These are phyloP conservation scores for Plebejus anna DNA, from an alignment of 2,888 invertebrate species.

Conservation along the genomic window DNA sequence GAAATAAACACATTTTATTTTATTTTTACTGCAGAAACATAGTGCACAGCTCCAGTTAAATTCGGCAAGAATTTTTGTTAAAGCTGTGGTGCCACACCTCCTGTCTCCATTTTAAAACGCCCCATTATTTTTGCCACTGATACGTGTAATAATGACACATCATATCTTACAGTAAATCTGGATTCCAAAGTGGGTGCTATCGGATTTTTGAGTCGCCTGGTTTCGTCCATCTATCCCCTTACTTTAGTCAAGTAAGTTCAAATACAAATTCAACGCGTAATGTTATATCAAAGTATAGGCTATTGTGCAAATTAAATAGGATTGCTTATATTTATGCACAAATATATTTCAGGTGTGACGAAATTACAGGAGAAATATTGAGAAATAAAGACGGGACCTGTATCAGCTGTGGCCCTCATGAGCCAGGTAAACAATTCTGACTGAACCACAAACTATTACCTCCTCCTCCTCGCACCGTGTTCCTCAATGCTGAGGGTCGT, in stretches of 20 bases:
- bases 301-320: too few relatives aligned
- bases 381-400: conserved; percentile 87
- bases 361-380: conserved; percentile 88
- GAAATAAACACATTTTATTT: too few relatives aligned
- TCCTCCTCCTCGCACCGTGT: too few relatives aligned
- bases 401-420: conserved; percentile 88
- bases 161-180: conserved; percentile 86
- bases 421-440: conserved; percentile 84
- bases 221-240: conserved; percentile 69
- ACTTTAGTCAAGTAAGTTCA: conserved; percentile 66
- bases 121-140: neutral
- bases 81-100: neutral
- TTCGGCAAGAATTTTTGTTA: too few relatives aligned
- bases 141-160: neutral
- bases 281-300: too few relatives aligned
- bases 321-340: neutral
- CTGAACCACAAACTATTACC: neutral
- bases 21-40: too few relatives aligned
- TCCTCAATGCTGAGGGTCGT: too few relatives aligned
- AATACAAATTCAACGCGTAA: too few relatives aligned
- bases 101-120: neutral
- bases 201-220: conserved; percentile 89
- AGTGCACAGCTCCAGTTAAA: too few relatives aligned
- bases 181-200: conserved; percentile 94
- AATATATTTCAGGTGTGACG: conserved; percentile 77